phyloP scores from a whole-genome alignment of 2,797 vertebrate species.

The Vespertilio murinus region DNA sequence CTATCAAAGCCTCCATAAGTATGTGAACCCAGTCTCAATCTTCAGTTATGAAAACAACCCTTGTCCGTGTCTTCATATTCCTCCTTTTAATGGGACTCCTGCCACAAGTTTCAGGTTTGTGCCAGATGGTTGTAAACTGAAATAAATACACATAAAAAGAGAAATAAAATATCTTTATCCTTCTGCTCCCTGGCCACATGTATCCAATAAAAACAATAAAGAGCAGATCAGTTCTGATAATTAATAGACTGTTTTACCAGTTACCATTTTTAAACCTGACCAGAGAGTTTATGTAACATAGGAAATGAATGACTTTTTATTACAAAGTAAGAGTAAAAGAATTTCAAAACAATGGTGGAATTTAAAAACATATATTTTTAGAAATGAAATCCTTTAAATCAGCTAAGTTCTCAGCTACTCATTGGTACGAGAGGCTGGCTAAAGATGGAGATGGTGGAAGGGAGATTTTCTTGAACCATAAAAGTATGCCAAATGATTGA shows the following conservation, averaged over 20 bases:
- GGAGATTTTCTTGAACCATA: conserved; percentile 22
- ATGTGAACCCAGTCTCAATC: background rate
- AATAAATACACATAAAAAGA: conserved; percentile 61
- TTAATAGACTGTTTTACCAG: conserved; percentile 54
- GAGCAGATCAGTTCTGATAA: conserved; percentile 42
- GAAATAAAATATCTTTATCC: conserved; percentile 54
- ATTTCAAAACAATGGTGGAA: background rate
- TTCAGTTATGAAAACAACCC: conserved; percentile 44
- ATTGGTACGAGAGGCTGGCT: background rate
- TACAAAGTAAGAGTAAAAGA: background rate
- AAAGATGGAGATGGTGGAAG: background rate
- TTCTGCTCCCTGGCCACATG: conserved; percentile 27
- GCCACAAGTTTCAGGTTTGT: conserved; percentile 54
- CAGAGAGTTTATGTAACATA: background rate
- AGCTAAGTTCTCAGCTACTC: background rate
- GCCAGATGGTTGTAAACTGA: conserved; percentile 58
- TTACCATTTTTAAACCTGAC: background rate
- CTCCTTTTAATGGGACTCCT: conserved; percentile 41
- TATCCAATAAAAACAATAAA: conserved; percentile 58
- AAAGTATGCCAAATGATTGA: conserved; percentile 34
- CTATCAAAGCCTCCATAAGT: background rate
- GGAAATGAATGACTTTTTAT: background rate
- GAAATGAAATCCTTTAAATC: background rate
- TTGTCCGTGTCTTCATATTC: conserved; percentile 30
- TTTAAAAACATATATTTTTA: background rate